Evolutionary conservation across 2,113 vertebrate species (phyloP).

Genomic region (Macrotis lagotis): DNA sequence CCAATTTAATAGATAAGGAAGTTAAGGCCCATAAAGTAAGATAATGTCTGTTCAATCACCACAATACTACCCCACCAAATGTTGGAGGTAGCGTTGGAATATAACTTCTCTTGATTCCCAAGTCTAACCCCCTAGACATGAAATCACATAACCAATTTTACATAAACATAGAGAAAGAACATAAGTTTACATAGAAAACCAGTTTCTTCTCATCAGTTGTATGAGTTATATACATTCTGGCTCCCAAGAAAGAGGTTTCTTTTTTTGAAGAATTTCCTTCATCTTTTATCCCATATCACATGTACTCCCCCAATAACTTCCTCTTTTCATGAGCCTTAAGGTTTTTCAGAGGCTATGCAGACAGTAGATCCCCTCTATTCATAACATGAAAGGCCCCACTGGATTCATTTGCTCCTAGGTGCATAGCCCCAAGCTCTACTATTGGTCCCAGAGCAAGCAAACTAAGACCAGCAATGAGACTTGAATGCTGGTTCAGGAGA

Average conservation of each 20-base stretch:
- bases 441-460: neutral
- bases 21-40: neutral
- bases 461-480: accelerated
- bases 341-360: neutral
- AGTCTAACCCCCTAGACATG: neutral
- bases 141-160: neutral
- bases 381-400: neutral
- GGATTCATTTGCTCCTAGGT: neutral
- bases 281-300: neutral
- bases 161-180: neutral
- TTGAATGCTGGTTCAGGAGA: neutral
- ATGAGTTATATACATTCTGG: accelerated
- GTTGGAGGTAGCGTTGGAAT: neutral
- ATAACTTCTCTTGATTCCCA: neutral
- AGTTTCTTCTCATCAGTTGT: accelerated
- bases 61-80: neutral
- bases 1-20: neutral
- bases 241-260: accelerated
- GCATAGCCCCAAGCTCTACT: neutral
- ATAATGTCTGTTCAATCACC: no score
- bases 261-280: neutral
- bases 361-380: accelerated
- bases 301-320: neutral
- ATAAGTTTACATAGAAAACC: accelerated
- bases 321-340: neutral